Percentiles rank a stretch among this genome's conserved stretches.
Evolutionary conservation across 2,888 invertebrate species (phyloP).

Genomic region (Cephus pulcher): DNA sequence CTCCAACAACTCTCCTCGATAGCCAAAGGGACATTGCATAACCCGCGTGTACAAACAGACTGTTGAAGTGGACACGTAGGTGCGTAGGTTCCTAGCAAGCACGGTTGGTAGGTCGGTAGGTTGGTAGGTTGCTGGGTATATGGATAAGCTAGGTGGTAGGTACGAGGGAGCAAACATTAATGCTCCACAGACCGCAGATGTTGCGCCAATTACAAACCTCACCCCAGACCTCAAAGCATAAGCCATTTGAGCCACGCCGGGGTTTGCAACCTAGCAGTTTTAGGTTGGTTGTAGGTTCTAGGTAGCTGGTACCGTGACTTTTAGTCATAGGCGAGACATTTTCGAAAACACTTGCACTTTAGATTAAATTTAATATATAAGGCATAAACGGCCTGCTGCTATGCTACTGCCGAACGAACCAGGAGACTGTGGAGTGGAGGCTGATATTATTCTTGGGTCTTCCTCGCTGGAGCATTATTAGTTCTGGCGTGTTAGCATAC

Average conservation of each 20-base stretch:
- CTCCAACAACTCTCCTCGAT: no score
- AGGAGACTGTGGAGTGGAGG: conserved; percentile 30
- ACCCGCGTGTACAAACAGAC: no score
- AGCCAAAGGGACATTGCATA: no score
- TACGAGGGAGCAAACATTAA: conserved; percentile 61
- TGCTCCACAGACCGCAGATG: conserved; percentile 65
- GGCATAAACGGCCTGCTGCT: conserved; percentile 23
- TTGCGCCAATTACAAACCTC: conserved; percentile 66
- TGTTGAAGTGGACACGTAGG: no score
- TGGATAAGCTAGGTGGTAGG: conserved; percentile 13
- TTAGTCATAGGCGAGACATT: conserved; percentile 32
- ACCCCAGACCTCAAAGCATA: conserved; percentile 41
- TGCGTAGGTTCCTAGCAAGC: no score
- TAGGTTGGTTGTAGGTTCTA: conserved; percentile 64
- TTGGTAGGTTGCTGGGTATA: no score
- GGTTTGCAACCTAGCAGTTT: no score
- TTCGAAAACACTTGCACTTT: conserved; percentile 44
- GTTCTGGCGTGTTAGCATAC: conserved; percentile 67
- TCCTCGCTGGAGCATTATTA: conserved; percentile 64
- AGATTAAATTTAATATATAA: conserved; percentile 47
- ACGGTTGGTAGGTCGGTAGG: no score
- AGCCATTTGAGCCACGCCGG: conserved; percentile 36
- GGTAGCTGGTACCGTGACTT: conserved; percentile 75
- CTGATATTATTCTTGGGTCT: conserved; percentile 65
- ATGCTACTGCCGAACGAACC: conserved; percentile 1